phyloP scores from a whole-genome alignment of 2,797 vertebrate genomes.

The Chelon labrosus region DNA sequence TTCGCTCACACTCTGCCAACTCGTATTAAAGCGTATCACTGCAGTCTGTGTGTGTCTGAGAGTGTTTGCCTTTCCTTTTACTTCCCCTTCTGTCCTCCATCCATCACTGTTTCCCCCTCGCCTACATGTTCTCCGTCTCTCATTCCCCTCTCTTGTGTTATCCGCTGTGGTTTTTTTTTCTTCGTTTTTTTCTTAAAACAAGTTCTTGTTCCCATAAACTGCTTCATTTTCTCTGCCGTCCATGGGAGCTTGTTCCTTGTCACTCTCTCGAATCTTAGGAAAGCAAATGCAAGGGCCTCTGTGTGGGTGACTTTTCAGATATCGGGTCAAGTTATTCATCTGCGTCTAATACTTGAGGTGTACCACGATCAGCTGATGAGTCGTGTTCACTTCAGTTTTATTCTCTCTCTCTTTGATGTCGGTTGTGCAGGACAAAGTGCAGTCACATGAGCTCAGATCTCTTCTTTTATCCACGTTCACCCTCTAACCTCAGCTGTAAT shows the following conservation, averaged over 20 bases:
- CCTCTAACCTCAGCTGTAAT: neutral
- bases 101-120: slow-evolving; percentile 42
- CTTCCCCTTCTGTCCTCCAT: slow-evolving; percentile 41
- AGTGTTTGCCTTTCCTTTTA: slow-evolving; percentile 12
- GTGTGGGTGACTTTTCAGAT: slow-evolving; percentile 17
- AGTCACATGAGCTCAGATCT: neutral
- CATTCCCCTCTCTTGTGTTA: slow-evolving; percentile 13
- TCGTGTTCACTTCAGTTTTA: slow-evolving; percentile 7
- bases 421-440: neutral
- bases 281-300: slow-evolving; percentile 40
- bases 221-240: slow-evolving; percentile 45
- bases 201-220: slow-evolving; percentile 55
- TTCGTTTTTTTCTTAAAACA: slow-evolving; percentile 40
- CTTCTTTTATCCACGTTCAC: neutral
- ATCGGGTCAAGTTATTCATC: slow-evolving; percentile 13
- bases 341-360: neutral
- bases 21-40: slow-evolving; percentile 52
- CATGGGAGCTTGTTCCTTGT: slow-evolving; percentile 56
- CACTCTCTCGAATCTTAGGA: slow-evolving; percentile 52
- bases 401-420: slow-evolving; percentile 1
- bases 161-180: neutral
- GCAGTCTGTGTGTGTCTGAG: slow-evolving; percentile 4
- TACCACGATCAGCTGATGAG: neutral
- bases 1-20: slow-evolving; percentile 53
- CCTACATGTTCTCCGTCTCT: slow-evolving; percentile 33